Evolutionary conservation across 2,113 vertebrate species (phyloP), one percentile per base, ranked within the genome.

Genomic region (Hippocampus guttulatus): DNA sequence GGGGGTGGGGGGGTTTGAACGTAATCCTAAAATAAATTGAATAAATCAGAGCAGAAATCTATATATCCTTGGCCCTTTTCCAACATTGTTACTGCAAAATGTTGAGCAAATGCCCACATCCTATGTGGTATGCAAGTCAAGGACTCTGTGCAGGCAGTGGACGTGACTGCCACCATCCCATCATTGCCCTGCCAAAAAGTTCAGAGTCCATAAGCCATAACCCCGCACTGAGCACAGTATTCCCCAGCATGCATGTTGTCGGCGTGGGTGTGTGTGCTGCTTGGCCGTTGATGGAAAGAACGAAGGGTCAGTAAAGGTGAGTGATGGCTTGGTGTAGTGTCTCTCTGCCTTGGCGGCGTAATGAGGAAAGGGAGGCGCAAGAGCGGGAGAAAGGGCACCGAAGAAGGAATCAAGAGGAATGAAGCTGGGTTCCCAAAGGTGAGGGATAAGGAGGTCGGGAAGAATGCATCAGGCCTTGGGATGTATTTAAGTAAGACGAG

Each of bases 131-230:
- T 65, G 63, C 74, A 68, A 45, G 64, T 38, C 38, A 67, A 52
- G 75, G 70, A 64, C 62, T 58, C 62, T 67, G 58, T 73, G 66
- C 15, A 80, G 81, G 75, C 75, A 79, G 57, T 84, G 80, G 81
- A 74, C 33, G 49, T 73, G 77, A 85, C 74, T 80, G 71, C 74
- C 75, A 71, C 69, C 67, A 88, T 84, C 80, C 88, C 73, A 73
- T 75, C 80, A 80, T 49, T 72, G 64, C 73, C 70, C 71, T 74
- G 72, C 68, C 67, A 84, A 72, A 45, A 38, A 70, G 75, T 77
- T 49, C 73, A 75, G 84, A 87, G 85, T 82, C 86, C 85, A 80
- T 72, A 21, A 83, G 75, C 83, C 76, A 43, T 79, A 81, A 87
- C 83, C 77, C 65, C 75, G 79, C 84, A 77, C 57, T 64, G 66